phyloP scores from a whole-genome alignment of 2,113 vertebrate genomes.

The Sturnus vulgaris region DNA sequence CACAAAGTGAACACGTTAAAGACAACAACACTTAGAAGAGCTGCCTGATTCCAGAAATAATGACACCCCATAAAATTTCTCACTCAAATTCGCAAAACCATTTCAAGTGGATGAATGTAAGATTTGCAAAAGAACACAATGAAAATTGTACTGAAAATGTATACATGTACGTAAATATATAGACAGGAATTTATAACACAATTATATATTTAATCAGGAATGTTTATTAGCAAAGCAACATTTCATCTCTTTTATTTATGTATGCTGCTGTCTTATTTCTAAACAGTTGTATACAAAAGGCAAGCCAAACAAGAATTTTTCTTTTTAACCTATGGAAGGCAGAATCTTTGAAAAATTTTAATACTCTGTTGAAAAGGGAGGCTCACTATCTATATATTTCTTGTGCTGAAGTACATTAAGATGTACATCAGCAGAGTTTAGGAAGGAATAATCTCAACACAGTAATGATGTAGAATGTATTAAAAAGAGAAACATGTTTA shows the following conservation, averaged over 20 bases:
- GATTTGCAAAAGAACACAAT: background rate
- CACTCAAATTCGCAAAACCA: background rate
- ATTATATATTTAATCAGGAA: background rate
- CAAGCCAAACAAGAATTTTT: background rate
- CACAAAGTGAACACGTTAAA: background rate
- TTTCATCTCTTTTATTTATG: background rate
- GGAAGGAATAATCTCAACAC: background rate
- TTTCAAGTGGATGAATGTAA: background rate
- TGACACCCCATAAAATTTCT: background rate
- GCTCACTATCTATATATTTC: background rate
- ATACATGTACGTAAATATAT: background rate
- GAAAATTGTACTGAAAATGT: background rate
- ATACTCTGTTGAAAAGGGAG: background rate
- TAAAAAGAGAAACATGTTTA: background rate
- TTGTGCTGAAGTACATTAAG: background rate
- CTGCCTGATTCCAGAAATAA: background rate
- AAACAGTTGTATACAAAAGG: background rate
- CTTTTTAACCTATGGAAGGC: background rate
- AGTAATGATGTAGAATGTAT: background rate
- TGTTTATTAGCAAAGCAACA: background rate
- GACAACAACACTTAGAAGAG: background rate
- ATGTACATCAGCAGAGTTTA: background rate
- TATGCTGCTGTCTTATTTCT: background rate
- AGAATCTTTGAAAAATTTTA: background rate
- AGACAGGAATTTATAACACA: background rate